Evolutionary conservation across 1,140 invertebrate genomes (phyloP), one percentile per base, ranked within the genome.

Genomic region (Bombus confusus): DNA sequence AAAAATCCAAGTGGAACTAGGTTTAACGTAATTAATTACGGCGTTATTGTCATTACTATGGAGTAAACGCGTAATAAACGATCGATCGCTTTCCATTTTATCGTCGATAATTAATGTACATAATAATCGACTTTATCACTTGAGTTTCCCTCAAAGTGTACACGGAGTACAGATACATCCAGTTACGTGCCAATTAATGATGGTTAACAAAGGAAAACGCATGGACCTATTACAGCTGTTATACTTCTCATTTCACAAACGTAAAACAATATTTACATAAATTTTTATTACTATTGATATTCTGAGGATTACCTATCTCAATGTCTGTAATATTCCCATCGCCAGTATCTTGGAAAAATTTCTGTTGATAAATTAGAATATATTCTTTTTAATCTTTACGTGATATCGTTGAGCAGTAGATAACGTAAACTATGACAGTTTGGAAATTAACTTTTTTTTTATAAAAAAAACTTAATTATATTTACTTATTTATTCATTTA

Each of bases 41-140:
- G 79, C 66, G 47, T 59, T 10, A 34, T 10, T 71, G 66, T 39
- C 57, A 76, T 76, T 83, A 37, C 12, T 37, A 52, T 66, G 37
- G 28, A 81, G 77, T 78, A 86, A 77, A 76, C 75, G 87, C 62
- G 84, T 79, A 88, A 86, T 80, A 78, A 64, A 59, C 88, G 87
- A 80, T 90, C 80, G 85, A 87, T 84, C 52, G 59, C 62, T 78
- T 41, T 59, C 9, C 82, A 68, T 59, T 83, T 83, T 77, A 78
- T 78, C 81, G 73, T 68, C 43, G 74, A 77, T 76, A 83, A 78
- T 83, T 83, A 83, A 83, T 64, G 74, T 77, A 77, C 82, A 64
- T 78, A 83, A 78, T 83, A 83, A 83, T 78, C 74, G 74, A 83
- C 28, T 83, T 83, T 69, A 74, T 78, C 74, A 64, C 75, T 37